Conservation (phyloP, 2,797 vertebrate genomes). For the Anas bernieri region DNA sequence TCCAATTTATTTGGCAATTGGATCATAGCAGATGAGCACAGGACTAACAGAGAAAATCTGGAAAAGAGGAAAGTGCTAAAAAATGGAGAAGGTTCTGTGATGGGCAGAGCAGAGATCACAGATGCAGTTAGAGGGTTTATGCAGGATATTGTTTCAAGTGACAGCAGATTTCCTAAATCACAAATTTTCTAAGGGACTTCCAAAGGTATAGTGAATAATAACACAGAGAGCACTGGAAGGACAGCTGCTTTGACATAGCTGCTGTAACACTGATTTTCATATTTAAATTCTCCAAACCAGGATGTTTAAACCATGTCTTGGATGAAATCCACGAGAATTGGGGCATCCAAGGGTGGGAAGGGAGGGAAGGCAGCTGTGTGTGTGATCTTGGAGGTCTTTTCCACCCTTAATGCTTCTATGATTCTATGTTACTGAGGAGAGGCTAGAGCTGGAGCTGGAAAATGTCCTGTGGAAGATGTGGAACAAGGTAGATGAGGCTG, state of each 20-base stretch:
- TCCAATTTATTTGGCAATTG: background rate
- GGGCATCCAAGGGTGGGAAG: background rate
- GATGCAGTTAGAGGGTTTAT: background rate
- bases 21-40: background rate
- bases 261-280: background rate
- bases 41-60: background rate
- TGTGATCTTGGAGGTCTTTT: too few species aligned
- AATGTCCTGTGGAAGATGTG: too few species aligned
- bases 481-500: too few species aligned
- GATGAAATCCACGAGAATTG: background rate
- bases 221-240: background rate
- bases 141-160: background rate
- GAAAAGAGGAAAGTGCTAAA: background rate
- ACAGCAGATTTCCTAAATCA: slow-evolving; percentile 4
- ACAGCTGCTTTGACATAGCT: background rate
- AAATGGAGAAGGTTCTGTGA: background rate
- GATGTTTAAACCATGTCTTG: background rate
- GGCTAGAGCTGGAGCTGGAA: too few species aligned
- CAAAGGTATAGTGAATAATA: background rate
- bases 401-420: too few species aligned
- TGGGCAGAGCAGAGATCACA: background rate
- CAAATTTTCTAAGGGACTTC: background rate
- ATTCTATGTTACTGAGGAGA: too few species aligned
- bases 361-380: background rate
- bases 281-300: background rate